Evolutionary conservation across 1,140 invertebrate genomes (phyloP).

Genomic region (Drosophila repletoides): DNA sequence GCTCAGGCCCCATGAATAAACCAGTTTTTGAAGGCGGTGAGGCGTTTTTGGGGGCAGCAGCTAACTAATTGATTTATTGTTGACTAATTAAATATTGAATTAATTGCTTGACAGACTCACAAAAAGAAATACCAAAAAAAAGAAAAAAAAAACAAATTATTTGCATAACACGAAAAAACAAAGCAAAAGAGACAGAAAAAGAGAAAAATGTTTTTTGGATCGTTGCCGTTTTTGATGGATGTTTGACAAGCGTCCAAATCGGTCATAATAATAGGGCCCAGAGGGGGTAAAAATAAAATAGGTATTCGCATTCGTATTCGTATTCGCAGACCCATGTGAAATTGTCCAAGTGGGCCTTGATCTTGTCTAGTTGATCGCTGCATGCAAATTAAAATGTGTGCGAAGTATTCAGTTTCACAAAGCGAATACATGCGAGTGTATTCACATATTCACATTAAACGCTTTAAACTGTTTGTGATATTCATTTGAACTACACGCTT

Average conservation of each 20-base stretch:
- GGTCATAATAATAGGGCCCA: no score
- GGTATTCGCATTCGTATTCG: no score
- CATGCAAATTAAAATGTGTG: constrained; percentile 60
- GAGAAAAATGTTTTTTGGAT: constrained; percentile 22
- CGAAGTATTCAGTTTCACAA: constrained; percentile 15
- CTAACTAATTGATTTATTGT: constrained; percentile 79
- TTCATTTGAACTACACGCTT: constrained; percentile 51
- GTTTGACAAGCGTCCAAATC: constrained; percentile 54
- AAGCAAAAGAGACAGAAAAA: neutral
- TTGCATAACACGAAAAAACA: constrained; percentile 50
- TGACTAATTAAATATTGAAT: constrained; percentile 80
- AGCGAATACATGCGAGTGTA: constrained; percentile 23
- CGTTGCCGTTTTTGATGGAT: constrained; percentile 50
- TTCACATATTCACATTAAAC: constrained; percentile 42
- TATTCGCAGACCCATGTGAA: constrained; percentile 36
- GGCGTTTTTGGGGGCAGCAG: constrained; percentile 2
- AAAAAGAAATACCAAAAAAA: constrained; percentile 22
- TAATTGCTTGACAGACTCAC: constrained; percentile 61
- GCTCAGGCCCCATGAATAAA: constrained; percentile 56
- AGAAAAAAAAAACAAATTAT: constrained; percentile 53
- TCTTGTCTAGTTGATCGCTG: constrained; percentile 56
- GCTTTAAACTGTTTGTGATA: constrained; percentile 72
- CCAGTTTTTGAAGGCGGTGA: constrained; percentile 41
- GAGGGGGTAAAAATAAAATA: neutral
- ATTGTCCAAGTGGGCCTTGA: constrained; percentile 48